Base-by-base conservation (phyloP, 2,797 vertebrate species). In the Premnoplex brunnescens region DNA sequence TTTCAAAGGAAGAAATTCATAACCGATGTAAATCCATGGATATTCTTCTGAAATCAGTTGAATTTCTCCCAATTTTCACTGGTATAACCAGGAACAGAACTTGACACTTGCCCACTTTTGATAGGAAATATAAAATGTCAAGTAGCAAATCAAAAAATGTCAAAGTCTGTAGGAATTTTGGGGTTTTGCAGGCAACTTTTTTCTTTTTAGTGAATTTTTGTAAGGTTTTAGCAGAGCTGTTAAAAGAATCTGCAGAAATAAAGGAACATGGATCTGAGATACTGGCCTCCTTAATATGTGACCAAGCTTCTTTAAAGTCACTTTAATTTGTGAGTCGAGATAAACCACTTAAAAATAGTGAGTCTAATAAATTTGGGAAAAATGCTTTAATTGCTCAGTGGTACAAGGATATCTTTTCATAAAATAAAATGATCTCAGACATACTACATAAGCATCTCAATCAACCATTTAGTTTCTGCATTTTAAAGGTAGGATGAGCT, bases 91-190 rank as follows among this genome's bases (percentile, higher is more conserved):
- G 63, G 44, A 96, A 39, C 11, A 66, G 43, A 69, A 32, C 22
- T 82, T 94, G 59, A 10, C 56, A 52, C 52, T 74, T 71, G 48
- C 5, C 6, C 49, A 36, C 26, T 87, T 94, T 79, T 85, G 23
- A 55, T 85, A 76, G 55, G n/a, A 94, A 91, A 74, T 87, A 78
- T 20, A 46, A 95, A 92, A 90, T 68, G 49, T 62, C 71, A 88
- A 77, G 26, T 66, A 88, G 12, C 7, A 20, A 73, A 64, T 59
- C 3, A 73, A 95, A 85, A 93, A 83, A 52, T 32, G 6, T 52
- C 48, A 19, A 62, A 64, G 14, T 78, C 24, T 85, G 23, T 56
- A 48, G 52, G 48, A 92, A 77, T 34, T 43, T 77, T 30, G 12
- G 1, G 30, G 88, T 88, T 85, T 77, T 90, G 44, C 24, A 7